phyloP scores from a whole-genome alignment of 1,140 invertebrate genomes.

The Hydropsyche tenuis region DNA sequence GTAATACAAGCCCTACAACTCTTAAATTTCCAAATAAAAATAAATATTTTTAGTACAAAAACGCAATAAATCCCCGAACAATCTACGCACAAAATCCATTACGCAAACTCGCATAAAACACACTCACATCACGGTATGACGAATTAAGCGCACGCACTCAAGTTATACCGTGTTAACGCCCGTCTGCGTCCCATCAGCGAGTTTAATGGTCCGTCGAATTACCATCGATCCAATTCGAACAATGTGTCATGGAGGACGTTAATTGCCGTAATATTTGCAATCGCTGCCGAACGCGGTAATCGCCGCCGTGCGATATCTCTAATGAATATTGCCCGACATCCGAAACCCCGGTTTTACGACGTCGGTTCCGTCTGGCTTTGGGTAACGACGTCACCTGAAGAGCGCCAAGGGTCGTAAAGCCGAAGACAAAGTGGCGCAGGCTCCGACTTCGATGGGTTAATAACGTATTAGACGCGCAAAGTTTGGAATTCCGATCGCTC shows the following conservation, averaged over 20 bases:
- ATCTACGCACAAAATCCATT: too few relatives aligned
- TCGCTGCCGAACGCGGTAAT: conserved; percentile 1
- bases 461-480: conserved; percentile 15
- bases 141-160: too few relatives aligned
- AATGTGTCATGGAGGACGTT: conserved; percentile 17
- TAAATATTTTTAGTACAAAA: too few relatives aligned
- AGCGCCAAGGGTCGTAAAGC: not conserved
- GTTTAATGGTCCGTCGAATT: conserved; percentile 14
- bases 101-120: too few relatives aligned
- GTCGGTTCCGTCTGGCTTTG: not conserved
- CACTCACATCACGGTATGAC: too few relatives aligned
- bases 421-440: not conserved
- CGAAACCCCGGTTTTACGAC: conserved; percentile 6
- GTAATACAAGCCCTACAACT: too few relatives aligned
- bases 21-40: too few relatives aligned
- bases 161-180: not conserved
- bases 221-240: conserved; percentile 8
- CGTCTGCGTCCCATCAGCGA: conserved; percentile 1
- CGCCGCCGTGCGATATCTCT: conserved; percentile 3
- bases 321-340: conserved; percentile 13
- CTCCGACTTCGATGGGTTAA: not conserved
- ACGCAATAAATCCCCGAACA: too few relatives aligned
- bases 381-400: not conserved
- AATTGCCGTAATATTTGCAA: conserved; percentile 18
- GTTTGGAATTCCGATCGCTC: not conserved